These are phyloP conservation scores for Triplophysa dalaica DNA, from an alignment of 2,113 vertebrate species.

Conservation along the genomic window DNA sequence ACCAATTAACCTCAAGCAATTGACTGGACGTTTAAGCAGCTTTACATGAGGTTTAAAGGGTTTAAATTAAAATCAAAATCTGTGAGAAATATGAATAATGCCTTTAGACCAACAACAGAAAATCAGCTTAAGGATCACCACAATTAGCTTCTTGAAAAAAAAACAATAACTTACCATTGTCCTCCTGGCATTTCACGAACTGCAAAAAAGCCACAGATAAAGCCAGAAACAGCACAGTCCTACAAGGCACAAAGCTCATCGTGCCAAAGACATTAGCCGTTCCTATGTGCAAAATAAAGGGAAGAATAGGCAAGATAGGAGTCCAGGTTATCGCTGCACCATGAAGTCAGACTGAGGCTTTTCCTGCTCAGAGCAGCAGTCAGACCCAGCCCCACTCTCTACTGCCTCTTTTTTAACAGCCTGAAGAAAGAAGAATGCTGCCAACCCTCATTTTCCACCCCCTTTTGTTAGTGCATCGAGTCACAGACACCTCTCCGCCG, in stretches of 20 bases:
- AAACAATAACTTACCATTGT: slow-evolving; percentile 68
- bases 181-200: slow-evolving; percentile 73
- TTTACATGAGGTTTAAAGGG: not conserved
- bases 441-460: slow-evolving; percentile 77
- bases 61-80: not conserved
- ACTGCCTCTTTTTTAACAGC: slow-evolving; percentile 71
- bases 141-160: slow-evolving; percentile 55
- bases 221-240: slow-evolving; percentile 74
- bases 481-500: slow-evolving; percentile 65
- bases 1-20: not conserved
- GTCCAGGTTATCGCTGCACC: slow-evolving; percentile 72
- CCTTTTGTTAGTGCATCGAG: slow-evolving; percentile 76
- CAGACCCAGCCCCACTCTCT: slow-evolving; percentile 75
- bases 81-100: not conserved
- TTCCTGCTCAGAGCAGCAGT: slow-evolving; percentile 72
- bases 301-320: slow-evolving; percentile 57
- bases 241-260: slow-evolving; percentile 72
- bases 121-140: slow-evolving; percentile 47
- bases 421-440: slow-evolving; percentile 80
- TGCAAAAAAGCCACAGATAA: slow-evolving; percentile 69
- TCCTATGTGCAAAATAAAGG: slow-evolving; percentile 59
- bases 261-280: slow-evolving; percentile 77
- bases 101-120: not conserved
- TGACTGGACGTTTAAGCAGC: not conserved
- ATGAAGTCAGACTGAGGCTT: slow-evolving; percentile 69